Conservation (phyloP, 2,888 invertebrate genomes). For the Monochamus alternatus region DNA sequence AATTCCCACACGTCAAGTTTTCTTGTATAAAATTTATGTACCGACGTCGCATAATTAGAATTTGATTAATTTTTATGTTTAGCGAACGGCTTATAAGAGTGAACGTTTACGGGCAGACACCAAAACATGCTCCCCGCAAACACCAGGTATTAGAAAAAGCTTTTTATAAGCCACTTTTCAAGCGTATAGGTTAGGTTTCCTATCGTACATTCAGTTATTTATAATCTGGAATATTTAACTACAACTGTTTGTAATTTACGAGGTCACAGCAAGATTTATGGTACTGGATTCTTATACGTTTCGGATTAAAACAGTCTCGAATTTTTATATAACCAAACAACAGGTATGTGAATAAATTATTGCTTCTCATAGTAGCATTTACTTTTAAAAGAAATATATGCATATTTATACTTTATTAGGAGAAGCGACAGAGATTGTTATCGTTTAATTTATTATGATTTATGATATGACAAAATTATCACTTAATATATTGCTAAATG, state of each 20-base stretch:
- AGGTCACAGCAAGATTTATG: conserved; percentile 72
- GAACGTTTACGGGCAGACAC: conserved; percentile 51
- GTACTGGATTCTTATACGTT: conserved; percentile 71
- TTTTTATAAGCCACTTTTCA: conserved; percentile 65
- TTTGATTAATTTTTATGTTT: conserved; percentile 70
- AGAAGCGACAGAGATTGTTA: conserved; percentile 61
- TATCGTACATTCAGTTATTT: conserved; percentile 71
- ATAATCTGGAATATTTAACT: conserved; percentile 73
- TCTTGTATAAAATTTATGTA: conserved; percentile 65
- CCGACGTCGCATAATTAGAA: conserved; percentile 69
- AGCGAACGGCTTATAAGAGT: conserved; percentile 62
- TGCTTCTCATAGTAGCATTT: conserved; percentile 63
- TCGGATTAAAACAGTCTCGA: conserved; percentile 70
- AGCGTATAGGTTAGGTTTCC: conserved; percentile 62
- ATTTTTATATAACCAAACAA: conserved; percentile 69
- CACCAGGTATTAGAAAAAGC: conserved; percentile 70
- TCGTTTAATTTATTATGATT: conserved; percentile 58
- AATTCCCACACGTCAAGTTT: conserved; percentile 61
- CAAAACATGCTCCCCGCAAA: conserved; percentile 40
- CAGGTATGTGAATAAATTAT: conserved; percentile 69
- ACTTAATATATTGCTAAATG: conserved; percentile 49
- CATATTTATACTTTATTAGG: conserved; percentile 64
- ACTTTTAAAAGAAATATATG: conserved; percentile 62
- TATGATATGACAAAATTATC: conserved; percentile 48
- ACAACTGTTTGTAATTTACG: conserved; percentile 73